Base-by-base conservation (phyloP, 2,888 invertebrate genomes). In the Nemurella pictetii region DNA sequence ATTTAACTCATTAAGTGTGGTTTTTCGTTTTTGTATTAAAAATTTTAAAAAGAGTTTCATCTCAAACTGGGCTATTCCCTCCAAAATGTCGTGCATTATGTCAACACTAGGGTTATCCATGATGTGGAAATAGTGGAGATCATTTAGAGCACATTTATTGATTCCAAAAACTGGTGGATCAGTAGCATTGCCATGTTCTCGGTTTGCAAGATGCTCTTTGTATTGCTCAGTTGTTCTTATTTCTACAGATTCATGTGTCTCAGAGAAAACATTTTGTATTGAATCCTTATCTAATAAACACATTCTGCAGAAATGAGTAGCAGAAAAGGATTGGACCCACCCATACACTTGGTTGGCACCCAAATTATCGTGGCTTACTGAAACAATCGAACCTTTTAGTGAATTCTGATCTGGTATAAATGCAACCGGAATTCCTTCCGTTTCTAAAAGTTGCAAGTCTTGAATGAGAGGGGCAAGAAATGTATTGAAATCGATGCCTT, bases 71-170 rank as follows among this genome's bases (percentile, higher is more conserved):
- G 87, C 87, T 20, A 88, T 84, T 0, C 88, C 87, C 35, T 87
- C 87, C 73, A 87, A 87, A 25, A 87, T 1, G 83, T 88, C 88
- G 82, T 88, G 88, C 88, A 88, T 88, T 15, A 87, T 28, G 83
- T 88, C 87, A 20, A 87, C 86, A 82, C 35, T 80, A 28, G 78
- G 83, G 78, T 87, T 88, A 27, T 87, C 85, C 26, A 84, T 82
- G 15, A 87, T 87, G 36, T 88, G 86, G 85, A 87, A 88, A 25
- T 55, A 83, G n/a, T 29, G 7, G 15, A 86, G 78, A n/a, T 85
- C 80, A 83, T 87, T 86, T 15, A 85, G 85, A 25, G 30, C 78
- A 12, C 81, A 29, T 83, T 83, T 28, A 27, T 85, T 86, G n/a
- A 87, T 86, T 0, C 87, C 88, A 73, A 85, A 87, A 85, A 87